A percentile compares a stretch with the other conserved stretches of the same genome.
phyloP scores from a whole-genome alignment of 2,113 vertebrate genomes.

The Crotalus viridis region DNA sequence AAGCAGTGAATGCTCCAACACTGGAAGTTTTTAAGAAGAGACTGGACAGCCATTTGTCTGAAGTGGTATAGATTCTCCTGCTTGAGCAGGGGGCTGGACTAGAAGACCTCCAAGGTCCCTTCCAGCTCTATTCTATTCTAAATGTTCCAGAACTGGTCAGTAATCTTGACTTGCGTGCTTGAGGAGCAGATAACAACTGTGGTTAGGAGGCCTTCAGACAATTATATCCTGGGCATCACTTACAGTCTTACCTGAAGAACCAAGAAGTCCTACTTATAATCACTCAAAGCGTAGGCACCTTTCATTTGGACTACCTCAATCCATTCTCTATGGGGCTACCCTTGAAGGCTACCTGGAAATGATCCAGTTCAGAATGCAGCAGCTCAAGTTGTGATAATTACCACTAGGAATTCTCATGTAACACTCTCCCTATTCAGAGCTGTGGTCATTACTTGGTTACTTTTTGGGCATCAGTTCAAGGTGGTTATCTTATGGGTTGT shows the following conservation, averaged over 20 bases:
- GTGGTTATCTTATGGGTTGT: not conserved
- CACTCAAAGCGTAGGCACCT: not conserved
- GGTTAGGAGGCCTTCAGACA: not conserved
- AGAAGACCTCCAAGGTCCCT: no score
- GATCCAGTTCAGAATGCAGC: not conserved
- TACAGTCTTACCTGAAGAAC: not conserved
- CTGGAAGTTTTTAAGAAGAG: no score
- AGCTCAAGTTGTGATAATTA: not conserved
- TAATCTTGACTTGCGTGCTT: not conserved
- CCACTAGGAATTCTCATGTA: not conserved
- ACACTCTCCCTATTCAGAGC: not conserved
- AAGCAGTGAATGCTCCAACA: no score
- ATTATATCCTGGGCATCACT: not conserved
- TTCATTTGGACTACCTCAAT: not conserved
- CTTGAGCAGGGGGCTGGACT: no score
- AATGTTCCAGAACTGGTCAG: not conserved
- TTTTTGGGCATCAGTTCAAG: not conserved
- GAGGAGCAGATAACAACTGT: not conserved
- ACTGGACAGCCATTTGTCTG: no score
- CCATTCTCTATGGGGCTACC: not conserved
- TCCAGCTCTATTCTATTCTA: no score
- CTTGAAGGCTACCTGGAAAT: not conserved
- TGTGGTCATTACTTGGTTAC: not conserved
- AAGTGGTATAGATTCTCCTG: no score
- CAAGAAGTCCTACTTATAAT: not conserved